These are phyloP conservation scores for Apotomis capreana DNA, from an alignment of 2,888 invertebrate species.

Conservation along the genomic window DNA sequence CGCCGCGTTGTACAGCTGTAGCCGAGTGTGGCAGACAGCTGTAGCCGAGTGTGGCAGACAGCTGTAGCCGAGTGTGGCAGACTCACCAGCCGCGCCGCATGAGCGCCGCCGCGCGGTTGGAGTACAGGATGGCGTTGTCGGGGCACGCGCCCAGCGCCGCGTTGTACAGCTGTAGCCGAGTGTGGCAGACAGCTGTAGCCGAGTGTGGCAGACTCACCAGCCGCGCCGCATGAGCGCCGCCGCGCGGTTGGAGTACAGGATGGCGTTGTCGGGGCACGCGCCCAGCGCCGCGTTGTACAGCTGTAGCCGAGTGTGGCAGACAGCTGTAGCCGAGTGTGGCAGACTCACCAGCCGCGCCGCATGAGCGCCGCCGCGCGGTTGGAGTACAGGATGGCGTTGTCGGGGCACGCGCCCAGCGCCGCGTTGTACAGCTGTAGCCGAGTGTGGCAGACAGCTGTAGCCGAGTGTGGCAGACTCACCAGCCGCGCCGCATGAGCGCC, in stretches of 20 bases:
- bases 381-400: constrained; percentile 91
- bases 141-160: constrained; percentile 86
- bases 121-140: constrained; percentile 90
- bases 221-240: constrained; percentile 91
- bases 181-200: too few relatives aligned
- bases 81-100: constrained; percentile 91
- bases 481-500: constrained; percentile 89
- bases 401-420: constrained; percentile 87
- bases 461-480: too few relatives aligned
- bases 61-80: too few relatives aligned
- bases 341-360: constrained; percentile 89
- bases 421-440: constrained; percentile 86
- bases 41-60: too few relatives aligned
- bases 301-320: constrained; percentile 69
- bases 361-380: constrained; percentile 94
- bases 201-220: constrained; percentile 82
- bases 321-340: constrained; percentile 45
- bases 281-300: constrained; percentile 89
- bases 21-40: too few relatives aligned
- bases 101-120: constrained; percentile 93
- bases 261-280: constrained; percentile 87
- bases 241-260: constrained; percentile 94
- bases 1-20: constrained; percentile 91
- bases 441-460: too few relatives aligned
- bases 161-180: constrained; percentile 85